A percentile compares a stretch with the other conserved stretches of the same genome.
Conservation (phyloP, 2,113 vertebrate genomes). For the Centrocercus urophasianus region DNA sequence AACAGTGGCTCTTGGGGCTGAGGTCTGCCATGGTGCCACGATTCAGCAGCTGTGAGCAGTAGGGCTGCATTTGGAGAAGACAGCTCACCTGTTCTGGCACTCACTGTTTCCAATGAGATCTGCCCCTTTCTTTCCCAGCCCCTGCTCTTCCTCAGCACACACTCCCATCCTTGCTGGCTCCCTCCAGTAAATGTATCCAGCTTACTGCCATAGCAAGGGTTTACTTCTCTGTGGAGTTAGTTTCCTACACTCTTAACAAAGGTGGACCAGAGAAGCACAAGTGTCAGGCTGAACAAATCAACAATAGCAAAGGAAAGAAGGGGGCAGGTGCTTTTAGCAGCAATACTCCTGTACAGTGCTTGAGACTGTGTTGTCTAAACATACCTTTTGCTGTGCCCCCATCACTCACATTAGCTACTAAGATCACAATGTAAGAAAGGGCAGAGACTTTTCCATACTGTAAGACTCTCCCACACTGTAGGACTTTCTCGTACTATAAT, state of each 20-base stretch:
- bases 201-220: neutral
- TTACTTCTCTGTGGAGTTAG: neutral
- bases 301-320: neutral
- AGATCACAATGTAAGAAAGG: neutral
- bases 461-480: neutral
- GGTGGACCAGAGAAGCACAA: neutral
- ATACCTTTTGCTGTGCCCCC: neutral
- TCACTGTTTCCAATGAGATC: neutral
- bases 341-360: neutral
- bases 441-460: rapidly evolving
- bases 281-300: neutral
- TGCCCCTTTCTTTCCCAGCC: neutral
- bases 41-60: neutral
- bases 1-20: neutral
- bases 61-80: neutral
- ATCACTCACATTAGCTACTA: neutral
- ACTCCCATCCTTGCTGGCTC: neutral
- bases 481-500: neutral
- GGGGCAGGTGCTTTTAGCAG: neutral
- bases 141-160: neutral
- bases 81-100: neutral
- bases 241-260: neutral
- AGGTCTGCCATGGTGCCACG: neutral
- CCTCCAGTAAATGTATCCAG: rapidly evolving
- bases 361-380: neutral